Conservation (phyloP, 2,113 vertebrate species). For the Clarias macrocephalus region DNA sequence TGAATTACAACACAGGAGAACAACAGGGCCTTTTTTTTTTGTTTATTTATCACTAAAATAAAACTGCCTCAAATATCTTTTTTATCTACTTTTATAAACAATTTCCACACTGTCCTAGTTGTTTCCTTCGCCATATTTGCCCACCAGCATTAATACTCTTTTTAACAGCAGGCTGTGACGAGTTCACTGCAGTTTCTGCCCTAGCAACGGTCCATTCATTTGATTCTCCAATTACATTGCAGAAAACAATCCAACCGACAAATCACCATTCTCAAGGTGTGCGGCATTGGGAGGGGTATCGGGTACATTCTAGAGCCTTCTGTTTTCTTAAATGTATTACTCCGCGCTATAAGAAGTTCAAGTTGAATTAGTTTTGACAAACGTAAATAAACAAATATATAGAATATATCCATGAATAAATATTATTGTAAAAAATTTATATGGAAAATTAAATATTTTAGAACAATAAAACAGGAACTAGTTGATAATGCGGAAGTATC, state of each 20-base stretch:
- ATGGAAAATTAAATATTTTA: background rate
- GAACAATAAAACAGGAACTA: slow-evolving; percentile 26
- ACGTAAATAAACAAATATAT: background rate
- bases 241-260: slow-evolving; percentile 65
- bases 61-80: background rate
- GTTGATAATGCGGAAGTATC: slow-evolving; percentile 50
- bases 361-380: background rate
- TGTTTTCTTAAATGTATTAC: slow-evolving; percentile 26
- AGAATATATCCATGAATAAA: too few relatives aligned
- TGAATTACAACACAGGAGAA: background rate
- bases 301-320: slow-evolving; percentile 60
- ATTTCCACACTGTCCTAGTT: slow-evolving; percentile 9
- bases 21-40: background rate
- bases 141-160: background rate
- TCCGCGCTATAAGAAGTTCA: slow-evolving; percentile 13
- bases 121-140: background rate
- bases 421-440: background rate
- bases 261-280: slow-evolving; percentile 59
- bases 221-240: slow-evolving; percentile 46
- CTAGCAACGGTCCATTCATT: background rate
- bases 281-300: slow-evolving; percentile 54
- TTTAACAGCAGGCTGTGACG: background rate
- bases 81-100: background rate
- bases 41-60: background rate
- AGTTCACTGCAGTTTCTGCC: background rate